Evolutionary conservation across 2,113 vertebrate genomes (phyloP).

Genomic region (Prietella phreatophila): DNA sequence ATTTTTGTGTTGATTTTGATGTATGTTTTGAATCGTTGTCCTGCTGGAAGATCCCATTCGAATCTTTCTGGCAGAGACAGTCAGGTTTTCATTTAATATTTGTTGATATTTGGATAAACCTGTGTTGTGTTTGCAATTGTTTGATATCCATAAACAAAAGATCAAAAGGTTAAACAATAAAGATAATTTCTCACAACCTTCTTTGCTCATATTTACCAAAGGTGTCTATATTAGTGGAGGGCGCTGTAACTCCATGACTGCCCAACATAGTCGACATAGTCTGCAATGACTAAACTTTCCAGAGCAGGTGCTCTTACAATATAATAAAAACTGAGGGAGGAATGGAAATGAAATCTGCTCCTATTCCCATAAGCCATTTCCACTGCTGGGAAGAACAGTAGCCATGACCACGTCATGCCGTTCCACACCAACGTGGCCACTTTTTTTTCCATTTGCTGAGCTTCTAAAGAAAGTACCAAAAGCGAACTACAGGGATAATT

Average conservation of each 20-base stretch:
- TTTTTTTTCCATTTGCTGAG: background rate
- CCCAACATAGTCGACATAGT: background rate
- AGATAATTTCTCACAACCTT: no score
- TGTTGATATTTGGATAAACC: no score
- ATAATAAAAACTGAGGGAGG: background rate
- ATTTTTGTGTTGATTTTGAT: no score
- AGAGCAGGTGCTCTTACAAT: background rate
- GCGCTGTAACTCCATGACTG: no score
- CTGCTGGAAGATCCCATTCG: background rate
- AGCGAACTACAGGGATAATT: background rate
- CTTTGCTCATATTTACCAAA: no score
- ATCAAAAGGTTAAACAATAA: no score
- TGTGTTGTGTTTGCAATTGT: no score
- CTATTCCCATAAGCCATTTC: background rate
- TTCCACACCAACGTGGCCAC: background rate
- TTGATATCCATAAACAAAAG: no score
- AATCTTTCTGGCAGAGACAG: no score
- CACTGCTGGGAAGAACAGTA: background rate
- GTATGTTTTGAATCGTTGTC: no score
- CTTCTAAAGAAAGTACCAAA: background rate
- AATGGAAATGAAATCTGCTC: constrained; percentile 2
- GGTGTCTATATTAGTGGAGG: no score
- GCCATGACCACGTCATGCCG: background rate
- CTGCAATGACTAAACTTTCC: background rate
- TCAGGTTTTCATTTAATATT: no score